Base-by-base conservation (phyloP, 2,797 vertebrate genomes). In the Myotis planiceps region DNA sequence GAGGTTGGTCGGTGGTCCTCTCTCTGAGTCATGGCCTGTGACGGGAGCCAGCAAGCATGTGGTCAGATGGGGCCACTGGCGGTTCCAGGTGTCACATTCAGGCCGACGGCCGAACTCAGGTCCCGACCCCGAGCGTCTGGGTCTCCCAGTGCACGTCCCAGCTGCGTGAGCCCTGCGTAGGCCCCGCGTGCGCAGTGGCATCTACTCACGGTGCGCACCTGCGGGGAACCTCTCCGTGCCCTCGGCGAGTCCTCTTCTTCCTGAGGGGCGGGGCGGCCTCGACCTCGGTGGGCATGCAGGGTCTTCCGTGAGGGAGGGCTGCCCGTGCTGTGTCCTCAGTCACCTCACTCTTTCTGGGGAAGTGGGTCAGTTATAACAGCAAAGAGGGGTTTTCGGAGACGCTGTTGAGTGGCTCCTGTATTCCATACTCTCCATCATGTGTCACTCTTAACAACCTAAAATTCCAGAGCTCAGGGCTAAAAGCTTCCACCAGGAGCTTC, bases 331-430 rank as follows among this genome's bases (percentile, higher is more conserved):
- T 14, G 27, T 27, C 19, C 32, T 9, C n/a, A 10, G 10, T 25
- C 13, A 0, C 42, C 39, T 37, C 29, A 1, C 6, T 5, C 1
- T n/a, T 13, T 34, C 58, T 1, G 23, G n/a, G 69, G 75, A 7
- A 6, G 32, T 2, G 2, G 15, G 42, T 27, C 3, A 14, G n/a
- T 15, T 0, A 5, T 18, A 2, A 71, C 15, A 69, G 45, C 79
- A 53, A 4, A 37, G 81, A 6, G 0, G 3, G 0, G 0, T 21
- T 53, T 53, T 72, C 34, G 58, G n/a, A 66, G 25, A 34, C 0
- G 13, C 9, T 14, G 0, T n/a, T 0, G n/a, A 45, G 47, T 4
- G 7, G 78, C 21, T n/a, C 4, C 0, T 3, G 6, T 21, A 14
- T 1, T 42, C 12, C 0, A 32, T 34, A 1, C 9, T 18, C 55